These are phyloP conservation scores for Dermolepida albohirtum DNA, from an alignment of 2,888 invertebrate species.

Conservation along the genomic window DNA sequence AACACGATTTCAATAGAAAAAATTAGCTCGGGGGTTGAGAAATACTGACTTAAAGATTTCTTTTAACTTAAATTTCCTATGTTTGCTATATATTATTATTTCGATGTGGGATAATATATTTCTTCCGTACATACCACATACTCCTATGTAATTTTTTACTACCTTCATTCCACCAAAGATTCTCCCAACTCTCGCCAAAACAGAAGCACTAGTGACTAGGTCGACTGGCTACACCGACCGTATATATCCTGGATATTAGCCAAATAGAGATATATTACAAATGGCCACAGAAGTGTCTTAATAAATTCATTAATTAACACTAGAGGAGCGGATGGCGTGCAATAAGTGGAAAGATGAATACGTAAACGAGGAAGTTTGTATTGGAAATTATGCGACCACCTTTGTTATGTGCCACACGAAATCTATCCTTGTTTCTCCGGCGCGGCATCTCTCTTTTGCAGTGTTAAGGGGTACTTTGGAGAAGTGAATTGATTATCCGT, in stretches of 20 bases:
- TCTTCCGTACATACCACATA: too few species aligned
- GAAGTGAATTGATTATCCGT: constrained; percentile 22
- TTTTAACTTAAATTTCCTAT: too few species aligned
- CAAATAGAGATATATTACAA: constrained; percentile 34
- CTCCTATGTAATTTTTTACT: too few species aligned
- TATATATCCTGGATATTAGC: constrained; percentile 13
- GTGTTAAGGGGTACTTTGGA: neutral
- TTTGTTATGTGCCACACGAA: neutral
- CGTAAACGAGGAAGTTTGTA: constrained; percentile 34
- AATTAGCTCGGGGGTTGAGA: too few species aligned
- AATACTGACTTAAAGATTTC: too few species aligned
- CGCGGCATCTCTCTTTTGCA: neutral
- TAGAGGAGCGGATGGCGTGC: constrained; percentile 29
- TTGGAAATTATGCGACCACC: constrained; percentile 34
- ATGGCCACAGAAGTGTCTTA: constrained; percentile 37
- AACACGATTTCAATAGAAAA: too few species aligned
- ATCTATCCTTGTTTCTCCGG: neutral
- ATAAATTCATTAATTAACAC: constrained; percentile 43
- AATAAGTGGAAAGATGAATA: constrained; percentile 34
- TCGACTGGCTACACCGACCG: too few species aligned
- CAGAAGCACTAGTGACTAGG: too few species aligned
- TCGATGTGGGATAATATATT: too few species aligned
- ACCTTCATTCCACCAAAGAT: too few species aligned
- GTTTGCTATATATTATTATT: too few species aligned
- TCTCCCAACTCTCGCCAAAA: too few species aligned